phyloP scores from a whole-genome alignment of 53 echinoderm and acorn worm genomes.

The Stichopus horrens region DNA sequence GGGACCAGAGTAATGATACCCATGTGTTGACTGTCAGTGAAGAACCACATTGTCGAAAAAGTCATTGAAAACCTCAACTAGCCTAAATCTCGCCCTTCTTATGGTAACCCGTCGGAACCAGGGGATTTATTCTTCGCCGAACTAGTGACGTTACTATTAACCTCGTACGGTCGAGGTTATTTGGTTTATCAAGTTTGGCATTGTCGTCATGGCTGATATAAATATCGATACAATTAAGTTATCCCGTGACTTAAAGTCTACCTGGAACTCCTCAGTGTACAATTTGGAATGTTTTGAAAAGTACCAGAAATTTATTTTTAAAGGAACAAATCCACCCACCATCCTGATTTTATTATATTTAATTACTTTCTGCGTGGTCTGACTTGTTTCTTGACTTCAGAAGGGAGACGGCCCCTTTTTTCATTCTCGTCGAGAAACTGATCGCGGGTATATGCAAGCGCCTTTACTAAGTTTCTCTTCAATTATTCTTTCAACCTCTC shows the following conservation, averaged over 20 bases:
- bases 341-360: not conserved
- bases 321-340: not conserved
- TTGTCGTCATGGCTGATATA: not conserved
- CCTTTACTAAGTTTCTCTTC: not conserved
- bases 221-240: not conserved
- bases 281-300: slow-evolving; percentile 7
- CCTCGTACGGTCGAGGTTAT: slow-evolving; percentile 5
- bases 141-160: not conserved
- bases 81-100: slow-evolving; percentile 53
- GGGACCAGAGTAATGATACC: slow-evolving; percentile 59
- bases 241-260: not conserved
- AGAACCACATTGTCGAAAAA: not conserved
- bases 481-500: slow-evolving; percentile 9
- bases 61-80: slow-evolving; percentile 21
- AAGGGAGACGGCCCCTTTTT: not conserved
- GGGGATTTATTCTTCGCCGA: slow-evolving; percentile 56
- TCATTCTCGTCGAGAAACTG: not conserved
- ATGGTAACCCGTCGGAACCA: slow-evolving; percentile 55
- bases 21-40: slow-evolving; percentile 40
- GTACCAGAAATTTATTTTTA: slow-evolving; percentile 22
- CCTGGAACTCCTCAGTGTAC: not conserved
- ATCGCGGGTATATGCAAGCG: not conserved
- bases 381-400: not conserved
- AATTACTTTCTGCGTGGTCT: no score
- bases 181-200: slow-evolving; percentile 10